Evolutionary conservation across 2,797 vertebrate species (phyloP), one percentile per base, ranked within the genome.

Genomic region (Semaprochilodus insignis): DNA sequence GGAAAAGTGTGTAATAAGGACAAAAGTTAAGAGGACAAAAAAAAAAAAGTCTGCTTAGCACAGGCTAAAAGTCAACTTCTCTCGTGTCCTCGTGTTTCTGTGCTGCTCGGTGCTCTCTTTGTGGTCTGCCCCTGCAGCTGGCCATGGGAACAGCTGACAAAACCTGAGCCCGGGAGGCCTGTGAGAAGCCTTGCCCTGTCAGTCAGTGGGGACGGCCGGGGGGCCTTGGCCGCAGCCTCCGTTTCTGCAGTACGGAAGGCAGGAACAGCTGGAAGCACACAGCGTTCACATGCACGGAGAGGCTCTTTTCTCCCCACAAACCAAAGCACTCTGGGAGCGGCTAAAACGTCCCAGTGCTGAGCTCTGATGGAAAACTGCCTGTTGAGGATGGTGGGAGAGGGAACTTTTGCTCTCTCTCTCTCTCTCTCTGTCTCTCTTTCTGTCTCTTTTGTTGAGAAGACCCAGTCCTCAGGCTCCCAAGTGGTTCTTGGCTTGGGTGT

Each of bases 81-180:
- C 76, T 83, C 62, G 36, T 19, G 62, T 77, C 72, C 71, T 81
- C n/a, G 48, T 60, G 78, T 63, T 82, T 16, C 85, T 73, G 85
- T 88, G 87, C 88, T 89, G 69, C 90, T 91, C 60, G 27, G 44
- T 19, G 74, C 74, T 94, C 90, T 31, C 40, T 89, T 80, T 19
- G 88, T 88, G 70, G 6, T 55, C 71, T 52, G 84, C 89, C 78
- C 84, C 91, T 92, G 91, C 92, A 96, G 94, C 92, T 94, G 89
- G 83, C 85, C 89, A 80, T 91, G 87, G 72, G 88, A 94, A 92
- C 95, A 96, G 94, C 94, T 96, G 95, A 95, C 89, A 91, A 90
- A 94, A 93, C 85, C 90, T 89, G 82, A 77, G 81, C 85, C 80
- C 84, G 80, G 83, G 86, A 89, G 19, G 52, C 83, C 91, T 91